Percentiles rank a stretch among this genome's conserved stretches.
Evolutionary conservation across 2,888 invertebrate genomes (phyloP).

Genomic region (Lepidocyrtoides sp.): DNA sequence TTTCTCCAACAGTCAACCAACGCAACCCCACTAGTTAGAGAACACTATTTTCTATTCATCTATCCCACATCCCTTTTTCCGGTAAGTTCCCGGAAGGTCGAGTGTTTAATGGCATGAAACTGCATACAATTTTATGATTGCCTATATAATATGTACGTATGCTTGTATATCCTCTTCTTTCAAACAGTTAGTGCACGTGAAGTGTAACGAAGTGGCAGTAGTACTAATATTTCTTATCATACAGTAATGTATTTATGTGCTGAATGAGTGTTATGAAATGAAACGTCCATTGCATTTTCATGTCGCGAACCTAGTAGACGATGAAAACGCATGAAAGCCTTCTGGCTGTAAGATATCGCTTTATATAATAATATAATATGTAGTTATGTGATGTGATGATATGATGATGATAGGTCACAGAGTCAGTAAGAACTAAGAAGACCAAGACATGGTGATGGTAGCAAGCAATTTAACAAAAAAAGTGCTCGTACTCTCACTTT

Average conservation of each 20-base stretch:
- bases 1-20: not conserved
- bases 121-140: constrained; percentile 55
- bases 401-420: constrained; percentile 41
- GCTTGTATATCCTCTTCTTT: not conserved
- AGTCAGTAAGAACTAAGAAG: constrained; percentile 11
- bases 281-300: constrained; percentile 45
- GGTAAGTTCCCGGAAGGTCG: constrained; percentile 59
- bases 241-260: not conserved
- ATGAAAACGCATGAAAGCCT: constrained; percentile 37
- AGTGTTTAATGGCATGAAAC: constrained; percentile 59
- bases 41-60: not conserved
- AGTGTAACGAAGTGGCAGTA: not conserved
- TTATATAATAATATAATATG: not conserved
- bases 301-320: constrained; percentile 50
- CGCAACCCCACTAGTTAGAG: not conserved
- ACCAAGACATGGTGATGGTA: not conserved
- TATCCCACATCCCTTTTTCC: constrained; percentile 53
- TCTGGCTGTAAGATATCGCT: not conserved
- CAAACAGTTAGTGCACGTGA: constrained; percentile 7
- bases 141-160: not conserved
- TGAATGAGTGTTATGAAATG: constrained; percentile 5
- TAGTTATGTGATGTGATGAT: constrained; percentile 10
- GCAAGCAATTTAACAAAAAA: constrained; percentile 32
- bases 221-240: not conserved
- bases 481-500: constrained; percentile 17